These are phyloP conservation scores for Peucedramus taeniatus DNA, from an alignment of 2,113 vertebrate species.

Conservation along the genomic window DNA sequence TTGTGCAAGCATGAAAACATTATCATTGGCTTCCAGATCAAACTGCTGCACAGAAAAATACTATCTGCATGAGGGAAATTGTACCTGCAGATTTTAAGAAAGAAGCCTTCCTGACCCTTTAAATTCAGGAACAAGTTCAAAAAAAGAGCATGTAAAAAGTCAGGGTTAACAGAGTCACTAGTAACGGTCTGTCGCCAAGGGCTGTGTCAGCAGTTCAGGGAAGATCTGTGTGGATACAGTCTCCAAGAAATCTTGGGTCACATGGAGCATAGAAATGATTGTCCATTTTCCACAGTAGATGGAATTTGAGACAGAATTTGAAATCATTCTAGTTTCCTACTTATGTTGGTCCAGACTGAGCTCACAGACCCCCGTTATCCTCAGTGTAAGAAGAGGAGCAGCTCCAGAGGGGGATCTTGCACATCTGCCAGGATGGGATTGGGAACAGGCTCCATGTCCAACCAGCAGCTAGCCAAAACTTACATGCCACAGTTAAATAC, in stretches of 20 bases:
- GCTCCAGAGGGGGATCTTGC: fast-evolving
- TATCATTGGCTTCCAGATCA: neutral
- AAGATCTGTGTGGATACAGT: neutral
- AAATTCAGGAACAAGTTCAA: neutral
- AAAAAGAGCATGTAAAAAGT: neutral
- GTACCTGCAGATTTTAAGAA: neutral
- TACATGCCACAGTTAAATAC: neutral
- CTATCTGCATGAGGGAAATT: neutral
- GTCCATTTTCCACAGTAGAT: neutral
- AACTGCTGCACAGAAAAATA: neutral
- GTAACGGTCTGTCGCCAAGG: neutral
- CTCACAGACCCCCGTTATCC: fast-evolving
- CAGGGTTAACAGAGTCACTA: neutral
- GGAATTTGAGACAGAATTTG: neutral
- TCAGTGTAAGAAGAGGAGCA: neutral
- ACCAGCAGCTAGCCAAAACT: neutral
- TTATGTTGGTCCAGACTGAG: too few species aligned
- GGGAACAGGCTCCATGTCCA: neutral
- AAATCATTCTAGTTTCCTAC: neutral
- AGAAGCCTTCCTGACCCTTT: neutral
- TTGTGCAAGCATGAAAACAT: neutral
- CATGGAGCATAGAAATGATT: neutral
- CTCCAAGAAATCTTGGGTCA: neutral
- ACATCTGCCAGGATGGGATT: fast-evolving
- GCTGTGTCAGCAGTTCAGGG: neutral